Evolutionary conservation across 1,140 invertebrate species (phyloP), one percentile per base, ranked within the genome.

Genomic region (Tetragnatha versicolor): DNA sequence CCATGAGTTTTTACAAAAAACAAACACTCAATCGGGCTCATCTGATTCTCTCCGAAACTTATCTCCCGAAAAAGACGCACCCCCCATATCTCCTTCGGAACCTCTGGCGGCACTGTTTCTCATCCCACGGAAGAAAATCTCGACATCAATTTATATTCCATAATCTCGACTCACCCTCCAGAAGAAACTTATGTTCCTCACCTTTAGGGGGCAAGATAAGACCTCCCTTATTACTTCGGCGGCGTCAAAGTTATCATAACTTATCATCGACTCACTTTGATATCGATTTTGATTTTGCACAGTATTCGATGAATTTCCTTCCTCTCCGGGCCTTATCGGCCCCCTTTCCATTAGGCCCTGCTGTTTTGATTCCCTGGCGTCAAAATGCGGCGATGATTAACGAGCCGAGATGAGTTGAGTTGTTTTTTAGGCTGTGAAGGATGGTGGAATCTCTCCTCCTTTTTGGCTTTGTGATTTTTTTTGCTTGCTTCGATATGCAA

Each of bases 221-320:
- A 49, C 68, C 55, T 70, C 35, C 17, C 47, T 70, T 70, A 70
- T 70, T 70, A 70, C 68, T n/a, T n/a, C 29, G 29, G 33, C 68
- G 25, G n/a, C 39, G 68, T 70, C 68, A 70, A 70, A 70, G 47
- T 70, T 70, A 70, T 70, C 68, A 70, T 51, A 70, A 70, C 68
- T 70, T 70, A 70, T 70, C 68, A 49, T 53, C 55, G 68, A 29
- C 49, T 37, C 47, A 70, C 49, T 70, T 53, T 37, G 49, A 53
- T 70, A 70, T 70, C 49, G 68, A 70, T 70, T 70, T 70, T 35
- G 45, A 70, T 70, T 70, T 70, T 70, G 68, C 68, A 70, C 51
- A 49, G 33, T 37, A 37, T 55, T 66, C 63, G 42, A 58, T 58
- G 55, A 58, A 33, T 39, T 65, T 42, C 47, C 31, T 25, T 70